phyloP scores from a whole-genome alignment of 2,113 vertebrate genomes.

The Charina bottae region DNA sequence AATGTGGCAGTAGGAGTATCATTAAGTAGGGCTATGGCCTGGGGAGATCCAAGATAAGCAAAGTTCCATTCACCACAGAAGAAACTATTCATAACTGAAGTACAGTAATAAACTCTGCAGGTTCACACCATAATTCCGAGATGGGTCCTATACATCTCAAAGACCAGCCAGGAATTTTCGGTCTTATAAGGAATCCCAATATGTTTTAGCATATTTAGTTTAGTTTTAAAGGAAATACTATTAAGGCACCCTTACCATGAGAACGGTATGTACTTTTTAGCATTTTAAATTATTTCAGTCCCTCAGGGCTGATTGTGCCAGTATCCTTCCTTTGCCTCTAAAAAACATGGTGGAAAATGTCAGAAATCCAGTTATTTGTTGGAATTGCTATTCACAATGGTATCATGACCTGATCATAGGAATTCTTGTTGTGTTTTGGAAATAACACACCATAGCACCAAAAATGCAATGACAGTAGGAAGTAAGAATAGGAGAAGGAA shows the following conservation, averaged over 20 bases:
- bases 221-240: slow-evolving; percentile 2
- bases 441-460: background rate
- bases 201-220: background rate
- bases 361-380: background rate
- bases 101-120: background rate
- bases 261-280: background rate
- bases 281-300: background rate
- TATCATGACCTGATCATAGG: background rate
- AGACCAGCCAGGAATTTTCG: background rate
- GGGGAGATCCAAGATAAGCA: background rate
- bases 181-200: background rate
- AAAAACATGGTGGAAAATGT: background rate
- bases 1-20: background rate
- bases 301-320: background rate
- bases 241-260: background rate
- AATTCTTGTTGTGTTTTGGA: background rate
- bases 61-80: background rate
- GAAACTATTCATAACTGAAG: background rate
- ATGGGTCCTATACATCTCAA: background rate
- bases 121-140: background rate
- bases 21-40: background rate
- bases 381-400: background rate
- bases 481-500: background rate
- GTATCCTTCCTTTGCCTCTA: background rate
- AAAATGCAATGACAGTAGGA: background rate